Base-by-base conservation (phyloP, 2,888 invertebrate genomes). In the Lasioglossum vierecki region DNA sequence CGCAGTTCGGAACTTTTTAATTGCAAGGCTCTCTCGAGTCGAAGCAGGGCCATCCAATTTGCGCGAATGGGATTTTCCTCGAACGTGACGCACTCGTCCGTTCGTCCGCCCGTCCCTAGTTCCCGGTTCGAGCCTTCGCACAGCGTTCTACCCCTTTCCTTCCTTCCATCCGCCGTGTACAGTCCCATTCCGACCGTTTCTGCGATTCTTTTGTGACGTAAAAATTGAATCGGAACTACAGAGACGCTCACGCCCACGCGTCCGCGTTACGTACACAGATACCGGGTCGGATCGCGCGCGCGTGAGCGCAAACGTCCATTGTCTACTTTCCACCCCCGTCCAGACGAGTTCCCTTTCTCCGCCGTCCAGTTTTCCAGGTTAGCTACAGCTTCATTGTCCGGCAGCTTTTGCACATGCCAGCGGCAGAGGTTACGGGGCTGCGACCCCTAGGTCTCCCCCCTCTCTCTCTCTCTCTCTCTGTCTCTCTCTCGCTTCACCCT, bases 1-100 rank as follows among this genome's bases (percentile, higher is more conserved):
- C 79, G 82, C 86, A 89, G 90, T 91, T 92, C 91, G 91, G 93
- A 94, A 93, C 92, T 94, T 94, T 94, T 94, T 94, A 94, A 94
- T 94, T 93, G 94, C 93, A 90, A 91, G 92, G 91, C 91, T 92
- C 90, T 88, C 90, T 83, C 88, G 80, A 66, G 84, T 79, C 83
- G 90, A 87, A 79, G 86, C 92, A 87, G 91, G 92, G 89, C 92
- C 92, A 93, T 94, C 94, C 94, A 94, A 94, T 94, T 94, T 93
- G 93, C 92, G 90, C 92, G 92, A 93, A 93, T 93, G 90, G 92
- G 90, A 91, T 92, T 91, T 92, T 91, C 82, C 91, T 91, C 91
- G 90, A 91, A 92, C 90, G 92, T 87, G 91, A 89, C 88, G 88
- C 88, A 81, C 80, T 73, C 53, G 57, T 63, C 49, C 72, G 39